Evolutionary conservation across 2,797 vertebrate species (phyloP).

Genomic region (Sebastes trivittatus): DNA sequence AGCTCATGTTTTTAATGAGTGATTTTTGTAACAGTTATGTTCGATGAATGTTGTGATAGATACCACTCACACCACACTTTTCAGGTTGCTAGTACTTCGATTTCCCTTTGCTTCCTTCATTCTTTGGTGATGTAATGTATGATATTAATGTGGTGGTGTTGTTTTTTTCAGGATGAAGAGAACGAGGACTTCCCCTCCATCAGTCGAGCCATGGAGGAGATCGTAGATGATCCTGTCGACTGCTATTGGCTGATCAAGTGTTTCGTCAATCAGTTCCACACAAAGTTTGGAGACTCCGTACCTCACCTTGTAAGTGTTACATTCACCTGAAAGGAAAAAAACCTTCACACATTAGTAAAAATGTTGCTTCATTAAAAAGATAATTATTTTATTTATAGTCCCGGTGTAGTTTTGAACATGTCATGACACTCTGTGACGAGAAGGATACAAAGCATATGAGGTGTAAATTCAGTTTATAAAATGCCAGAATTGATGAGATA

Average conservation of each 20-base stretch:
- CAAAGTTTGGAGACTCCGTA: slow-evolving; percentile 91
- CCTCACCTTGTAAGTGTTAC: slow-evolving; percentile 88
- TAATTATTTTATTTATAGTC: background rate
- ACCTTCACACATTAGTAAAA: background rate
- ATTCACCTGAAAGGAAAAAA: background rate
- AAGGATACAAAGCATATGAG: background rate
- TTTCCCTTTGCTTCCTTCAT: background rate
- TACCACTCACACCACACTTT: background rate
- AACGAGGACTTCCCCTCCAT: slow-evolving; percentile 92
- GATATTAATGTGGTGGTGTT: background rate
- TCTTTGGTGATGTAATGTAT: background rate
- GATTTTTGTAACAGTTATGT: background rate
- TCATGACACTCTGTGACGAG: background rate
- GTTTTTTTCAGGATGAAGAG: slow-evolving; percentile 83
- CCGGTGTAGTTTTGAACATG: background rate
- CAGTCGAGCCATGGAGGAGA: slow-evolving; percentile 93
- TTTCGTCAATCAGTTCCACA: slow-evolving; percentile 92
- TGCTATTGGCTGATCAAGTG: slow-evolving; percentile 95
- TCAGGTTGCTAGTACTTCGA: background rate
- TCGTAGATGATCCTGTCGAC: slow-evolving; percentile 90
- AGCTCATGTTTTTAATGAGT: too few species aligned
- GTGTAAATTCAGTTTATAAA: background rate
- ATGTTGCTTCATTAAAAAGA: background rate
- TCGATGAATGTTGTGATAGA: background rate
- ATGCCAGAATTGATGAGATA: background rate